Evolutionary conservation across 2,888 invertebrate genomes (phyloP).

Genomic region (Epirrhoe alternata): DNA sequence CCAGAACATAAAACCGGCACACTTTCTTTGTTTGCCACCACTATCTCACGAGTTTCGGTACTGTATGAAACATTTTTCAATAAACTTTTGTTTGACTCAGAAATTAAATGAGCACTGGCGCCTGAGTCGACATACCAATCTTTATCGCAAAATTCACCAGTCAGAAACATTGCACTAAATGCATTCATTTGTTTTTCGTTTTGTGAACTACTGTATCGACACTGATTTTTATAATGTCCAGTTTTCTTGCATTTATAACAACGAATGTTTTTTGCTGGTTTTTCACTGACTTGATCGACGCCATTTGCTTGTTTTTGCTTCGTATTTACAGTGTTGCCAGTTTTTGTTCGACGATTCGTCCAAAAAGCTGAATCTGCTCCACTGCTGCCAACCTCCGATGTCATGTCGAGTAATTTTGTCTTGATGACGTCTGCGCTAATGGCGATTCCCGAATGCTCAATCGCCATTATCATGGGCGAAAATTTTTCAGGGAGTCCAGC

Average conservation of each 20-base stretch:
- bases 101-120: slow-evolving; percentile 45
- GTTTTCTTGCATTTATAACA: slow-evolving; percentile 20
- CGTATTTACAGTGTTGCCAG: too few species aligned
- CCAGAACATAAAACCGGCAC: slow-evolving; percentile 28
- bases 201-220: neutral
- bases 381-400: neutral
- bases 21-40: slow-evolving; percentile 44
- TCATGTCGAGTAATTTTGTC: slow-evolving; percentile 30
- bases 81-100: slow-evolving; percentile 33
- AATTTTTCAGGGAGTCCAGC: slow-evolving; percentile 35
- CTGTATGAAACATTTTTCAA: slow-evolving; percentile 17
- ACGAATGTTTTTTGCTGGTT: neutral
- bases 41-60: slow-evolving; percentile 38
- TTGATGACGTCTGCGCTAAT: slow-evolving; percentile 33
- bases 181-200: too few species aligned
- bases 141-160: slow-evolving; percentile 41
- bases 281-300: neutral
- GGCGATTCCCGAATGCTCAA: slow-evolving; percentile 30
- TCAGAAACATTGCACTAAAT: slow-evolving; percentile 43
- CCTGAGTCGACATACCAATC: slow-evolving; percentile 47
- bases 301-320: neutral
- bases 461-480: slow-evolving; percentile 38
- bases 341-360: neutral
- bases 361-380: slow-evolving; percentile 8
- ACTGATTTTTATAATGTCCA: slow-evolving; percentile 21